Evolutionary conservation across 2,113 vertebrate genomes (phyloP).

Genomic region (Erythrocercus mccallii): DNA sequence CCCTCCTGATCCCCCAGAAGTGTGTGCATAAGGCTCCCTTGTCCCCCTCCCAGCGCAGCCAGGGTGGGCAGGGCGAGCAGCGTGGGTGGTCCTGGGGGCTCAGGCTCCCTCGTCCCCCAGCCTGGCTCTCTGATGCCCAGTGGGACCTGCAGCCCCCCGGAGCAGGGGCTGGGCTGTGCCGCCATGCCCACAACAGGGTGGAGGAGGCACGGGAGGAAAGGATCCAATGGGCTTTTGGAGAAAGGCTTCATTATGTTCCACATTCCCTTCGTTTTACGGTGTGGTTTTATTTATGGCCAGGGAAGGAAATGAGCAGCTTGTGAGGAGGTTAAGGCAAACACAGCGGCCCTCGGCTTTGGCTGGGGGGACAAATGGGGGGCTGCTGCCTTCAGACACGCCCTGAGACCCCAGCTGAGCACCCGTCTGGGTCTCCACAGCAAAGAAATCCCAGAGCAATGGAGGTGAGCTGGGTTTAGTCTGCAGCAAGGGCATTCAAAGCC

Average conservation of each 20-base stretch:
- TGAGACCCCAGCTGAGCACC: not conserved
- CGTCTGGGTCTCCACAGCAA: accelerated
- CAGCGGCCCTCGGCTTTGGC: not conserved
- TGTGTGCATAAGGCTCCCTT: accelerated
- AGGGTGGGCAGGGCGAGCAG: not conserved
- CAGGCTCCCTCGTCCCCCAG: not conserved
- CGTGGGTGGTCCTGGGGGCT: not conserved
- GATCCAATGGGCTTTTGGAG: not conserved
- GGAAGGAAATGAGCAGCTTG: conserved; percentile 42
- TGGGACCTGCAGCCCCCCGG: accelerated
- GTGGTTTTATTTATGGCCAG: conserved; percentile 12
- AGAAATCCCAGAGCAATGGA: not conserved
- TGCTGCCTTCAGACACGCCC: not conserved
- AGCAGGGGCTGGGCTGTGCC: not conserved
- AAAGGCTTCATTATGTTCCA: conserved; percentile 44
- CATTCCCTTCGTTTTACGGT: conserved; percentile 14
- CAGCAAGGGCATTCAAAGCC: not conserved
- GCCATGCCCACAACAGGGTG: accelerated
- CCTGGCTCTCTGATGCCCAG: not conserved
- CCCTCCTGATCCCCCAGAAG: accelerated
- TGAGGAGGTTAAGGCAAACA: not conserved
- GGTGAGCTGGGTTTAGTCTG: not conserved
- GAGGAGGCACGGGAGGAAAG: not conserved
- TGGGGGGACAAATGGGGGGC: not conserved
- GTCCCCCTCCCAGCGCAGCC: accelerated